Base-by-base conservation (phyloP, 2,888 invertebrate species). In the Stenodera caucasica region DNA sequence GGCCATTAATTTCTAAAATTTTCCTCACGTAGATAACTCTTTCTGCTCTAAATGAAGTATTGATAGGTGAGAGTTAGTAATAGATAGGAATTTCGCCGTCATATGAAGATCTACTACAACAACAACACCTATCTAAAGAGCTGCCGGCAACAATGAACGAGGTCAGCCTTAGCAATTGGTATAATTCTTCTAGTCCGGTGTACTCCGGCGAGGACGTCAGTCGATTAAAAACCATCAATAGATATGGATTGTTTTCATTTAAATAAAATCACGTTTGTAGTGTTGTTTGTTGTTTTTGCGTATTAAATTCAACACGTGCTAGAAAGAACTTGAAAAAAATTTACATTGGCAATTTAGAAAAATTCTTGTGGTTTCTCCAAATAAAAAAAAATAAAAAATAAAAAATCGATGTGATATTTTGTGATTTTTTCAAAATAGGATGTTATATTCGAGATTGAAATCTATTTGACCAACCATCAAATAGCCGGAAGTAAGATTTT, bases 121-220 rank as follows among this genome's bases (percentile, higher is more conserved):
- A 26, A 30, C 30, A 8, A 30, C 45, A 45, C 57, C 65, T 66
- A 66, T 65, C 65, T 61, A 64, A 67, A 67, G 61, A 63, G 70
- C 70, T 66, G 62, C 55, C 60, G 67, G 69, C 66, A 66, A 67
- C 62, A 67, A 68, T 66, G 67, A 69, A 69, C 67, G 69, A 65
- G 69, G 69, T 69, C 69, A 69, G 65, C 32, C 60, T 55, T 54
- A 55, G 45, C 23, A 23, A 45, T 45, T 57, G 60, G 40, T 56
- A 62, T 61, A 63, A 61, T 67, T 64, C 64, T 62, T 59, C 58
- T 61, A 61, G 45, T 45, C 45, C 60, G 63, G 55, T 53, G 53
- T 57, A 53, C 56, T 54, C 57, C 49, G 26, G 45, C 45, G 45
- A 45, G 45, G 45, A 21, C 37, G 55, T 49, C 57, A 63, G 63